Percentiles rank a stretch among this genome's conserved stretches.
These are phyloP conservation scores for Pelodiscus sinensis DNA, from an alignment of 2,113 vertebrate species.

Conservation along the genomic window DNA sequence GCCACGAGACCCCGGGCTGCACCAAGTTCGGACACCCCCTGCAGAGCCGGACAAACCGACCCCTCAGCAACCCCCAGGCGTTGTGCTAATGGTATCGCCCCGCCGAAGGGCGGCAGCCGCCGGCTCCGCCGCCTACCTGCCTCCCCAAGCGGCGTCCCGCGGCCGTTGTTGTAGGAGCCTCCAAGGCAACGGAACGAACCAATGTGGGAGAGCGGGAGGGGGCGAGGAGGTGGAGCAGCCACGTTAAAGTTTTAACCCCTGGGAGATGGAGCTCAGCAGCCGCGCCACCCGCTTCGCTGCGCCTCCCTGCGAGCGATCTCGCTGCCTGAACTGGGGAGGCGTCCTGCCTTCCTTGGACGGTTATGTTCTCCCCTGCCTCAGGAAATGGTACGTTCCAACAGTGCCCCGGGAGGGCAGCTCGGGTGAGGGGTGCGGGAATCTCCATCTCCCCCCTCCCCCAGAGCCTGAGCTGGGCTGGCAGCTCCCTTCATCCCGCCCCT, in stretches of 20 bases:
- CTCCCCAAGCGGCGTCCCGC: background rate
- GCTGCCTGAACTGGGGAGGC: background rate
- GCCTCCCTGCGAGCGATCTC: too few relatives aligned
- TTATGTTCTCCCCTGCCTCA: too few relatives aligned
- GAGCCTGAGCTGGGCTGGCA: too few relatives aligned
- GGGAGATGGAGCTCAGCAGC: fast-evolving
- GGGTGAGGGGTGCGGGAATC: too few relatives aligned
- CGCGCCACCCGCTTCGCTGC: too few relatives aligned
- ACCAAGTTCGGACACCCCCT: background rate
- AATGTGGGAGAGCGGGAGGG: background rate
- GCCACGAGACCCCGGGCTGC: background rate
- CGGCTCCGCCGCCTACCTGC: fast-evolving
- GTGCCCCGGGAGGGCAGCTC: background rate
- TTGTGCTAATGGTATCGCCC: background rate
- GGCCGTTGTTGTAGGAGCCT: background rate
- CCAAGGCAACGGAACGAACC: slow-evolving; percentile 39
- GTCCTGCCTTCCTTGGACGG: background rate
- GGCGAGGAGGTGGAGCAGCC: background rate
- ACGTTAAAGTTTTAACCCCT: background rate
- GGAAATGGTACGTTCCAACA: background rate
- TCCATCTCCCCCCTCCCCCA: too few relatives aligned
- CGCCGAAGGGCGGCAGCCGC: too few relatives aligned
- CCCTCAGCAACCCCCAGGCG: background rate
- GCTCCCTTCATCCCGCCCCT: too few relatives aligned
- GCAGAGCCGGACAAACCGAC: too few relatives aligned